Evolutionary conservation across 2,888 invertebrate species (phyloP).

Genomic region (Lasioglossum zephyrum): DNA sequence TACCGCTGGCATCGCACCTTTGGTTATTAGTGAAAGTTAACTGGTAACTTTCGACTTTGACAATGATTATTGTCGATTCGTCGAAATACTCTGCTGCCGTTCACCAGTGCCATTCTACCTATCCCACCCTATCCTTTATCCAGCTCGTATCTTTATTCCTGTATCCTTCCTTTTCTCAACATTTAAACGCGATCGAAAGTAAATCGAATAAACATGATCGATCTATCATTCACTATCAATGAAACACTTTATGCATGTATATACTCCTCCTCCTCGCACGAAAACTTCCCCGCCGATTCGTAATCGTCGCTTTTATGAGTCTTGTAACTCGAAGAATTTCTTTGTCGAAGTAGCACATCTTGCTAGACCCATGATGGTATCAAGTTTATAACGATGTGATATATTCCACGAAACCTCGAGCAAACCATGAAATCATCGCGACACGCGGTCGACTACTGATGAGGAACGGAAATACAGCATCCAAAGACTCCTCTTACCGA

Average conservation of each 20-base stretch:
- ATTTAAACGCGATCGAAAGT: background rate
- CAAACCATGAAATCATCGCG: constrained; percentile 73
- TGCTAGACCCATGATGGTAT: background rate
- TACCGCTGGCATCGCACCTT: constrained; percentile 67
- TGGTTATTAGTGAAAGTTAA: constrained; percentile 81
- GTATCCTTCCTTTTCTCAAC: background rate
- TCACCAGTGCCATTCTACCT: background rate
- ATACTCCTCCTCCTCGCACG: background rate
- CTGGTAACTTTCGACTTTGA: constrained; percentile 80
- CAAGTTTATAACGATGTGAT: background rate
- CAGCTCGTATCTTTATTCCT: background rate
- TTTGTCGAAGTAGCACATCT: background rate
- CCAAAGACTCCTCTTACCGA: constrained; percentile 72
- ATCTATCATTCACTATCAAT: background rate
- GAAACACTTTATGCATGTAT: background rate
- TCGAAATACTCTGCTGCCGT: background rate
- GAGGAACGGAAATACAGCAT: constrained; percentile 81
- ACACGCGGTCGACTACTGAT: constrained; percentile 81
- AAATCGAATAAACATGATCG: background rate
- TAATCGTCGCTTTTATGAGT: background rate
- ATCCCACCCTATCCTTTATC: background rate
- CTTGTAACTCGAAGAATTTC: background rate
- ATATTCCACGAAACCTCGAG: constrained; percentile 26
- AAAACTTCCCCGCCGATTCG: background rate
- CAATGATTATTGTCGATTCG: constrained; percentile 24